Base-by-base conservation (phyloP, 2,113 vertebrate species). In the Etheostoma spectabile region DNA sequence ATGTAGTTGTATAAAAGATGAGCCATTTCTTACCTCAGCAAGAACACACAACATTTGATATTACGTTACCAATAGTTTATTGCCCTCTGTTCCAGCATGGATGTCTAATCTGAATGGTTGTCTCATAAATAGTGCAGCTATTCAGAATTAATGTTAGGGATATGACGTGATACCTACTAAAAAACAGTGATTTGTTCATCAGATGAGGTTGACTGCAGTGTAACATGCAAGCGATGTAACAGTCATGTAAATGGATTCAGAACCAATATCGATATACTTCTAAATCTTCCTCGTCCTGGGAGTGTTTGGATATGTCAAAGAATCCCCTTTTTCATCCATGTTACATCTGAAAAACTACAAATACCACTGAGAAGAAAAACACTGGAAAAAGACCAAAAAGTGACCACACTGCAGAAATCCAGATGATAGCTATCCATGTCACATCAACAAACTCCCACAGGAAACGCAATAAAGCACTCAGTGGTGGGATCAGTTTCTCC, bases 381-480 rank as follows among this genome's bases (percentile, higher is more conserved):
- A 38, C 18, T 7, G 15, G 27, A 2, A 64, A 64, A 38, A 49
- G n/a, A 57, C 19, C 46, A n/a, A 15, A 52, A 35, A 65, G 46
- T 21, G 74, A 49, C 3, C 21, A 16, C 27, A 18, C 61, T 69
- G 81, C 59, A 72, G 49, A 66, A 49, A 48, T 6, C 61, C 61
- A 53, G 77, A 81, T 5, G 56, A 82, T 45, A 55, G 6, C 7
- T 70, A 86, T 60, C 57, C 1, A 0, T 49, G 83, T 88, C 63
- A 80, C 66, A 67, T 64, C 86, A 80, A 85, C 75, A 75, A 77
- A 85, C 53, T 76, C 74, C 74, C 79, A 88, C 86, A 80, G 89
- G 79, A 92, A 86, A 86, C 71, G 74, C 63, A 57, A 35, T 65
- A 30, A 83, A 86, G 87, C 85, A 88, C 86, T 88, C 80, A 83